phyloP scores from a whole-genome alignment of 1,140 invertebrate genomes.

The Brachionus koreanus region DNA sequence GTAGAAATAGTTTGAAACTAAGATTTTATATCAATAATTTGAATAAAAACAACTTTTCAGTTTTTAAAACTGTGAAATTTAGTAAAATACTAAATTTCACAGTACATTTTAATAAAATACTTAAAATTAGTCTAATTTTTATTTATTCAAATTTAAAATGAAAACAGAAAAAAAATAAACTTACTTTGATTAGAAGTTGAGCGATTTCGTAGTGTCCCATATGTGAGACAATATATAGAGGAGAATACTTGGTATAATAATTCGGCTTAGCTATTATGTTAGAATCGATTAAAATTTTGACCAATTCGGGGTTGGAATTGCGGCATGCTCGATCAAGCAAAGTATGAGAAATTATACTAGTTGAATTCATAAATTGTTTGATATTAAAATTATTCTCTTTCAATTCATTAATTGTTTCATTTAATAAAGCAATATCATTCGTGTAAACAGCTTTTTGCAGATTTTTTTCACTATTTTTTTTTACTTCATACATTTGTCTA shows the following conservation, averaged over 20 bases:
- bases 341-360: slow-evolving; percentile 7
- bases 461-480: slow-evolving; percentile 2
- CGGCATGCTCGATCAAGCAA: slow-evolving; percentile 28
- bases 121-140: too few species aligned
- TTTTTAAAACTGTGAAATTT: too few species aligned
- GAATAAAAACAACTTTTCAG: too few species aligned
- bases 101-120: too few species aligned
- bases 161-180: not conserved
- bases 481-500: not conserved
- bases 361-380: slow-evolving; percentile 41
- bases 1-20: too few species aligned
- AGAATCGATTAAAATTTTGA: not conserved
- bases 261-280: slow-evolving; percentile 21
- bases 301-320: slow-evolving; percentile 24
- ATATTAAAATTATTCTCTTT: slow-evolving; percentile 25
- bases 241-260: slow-evolving; percentile 43
- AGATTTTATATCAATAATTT: too few species aligned
- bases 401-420: not conserved
- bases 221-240: slow-evolving; percentile 37
- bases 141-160: not conserved
- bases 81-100: too few species aligned
- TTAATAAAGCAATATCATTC: not conserved
- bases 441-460: slow-evolving; percentile 33
- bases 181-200: slow-evolving; percentile 17
- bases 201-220: slow-evolving; percentile 30